Base-by-base conservation (phyloP, 2,113 vertebrate genomes). In the Hiodon tergisus region DNA sequence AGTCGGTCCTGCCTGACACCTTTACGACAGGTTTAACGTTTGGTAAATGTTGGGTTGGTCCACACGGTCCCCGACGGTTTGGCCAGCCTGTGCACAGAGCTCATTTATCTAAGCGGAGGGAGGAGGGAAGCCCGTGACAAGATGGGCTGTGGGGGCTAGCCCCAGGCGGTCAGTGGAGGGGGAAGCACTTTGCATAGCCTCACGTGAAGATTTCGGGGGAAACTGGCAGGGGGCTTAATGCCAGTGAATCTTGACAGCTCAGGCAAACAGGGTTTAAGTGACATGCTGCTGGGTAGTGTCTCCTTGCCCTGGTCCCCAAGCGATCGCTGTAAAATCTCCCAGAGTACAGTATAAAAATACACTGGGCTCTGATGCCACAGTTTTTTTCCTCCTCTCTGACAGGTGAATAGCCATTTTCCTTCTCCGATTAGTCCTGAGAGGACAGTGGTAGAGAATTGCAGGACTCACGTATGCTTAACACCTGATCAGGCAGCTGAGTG, bases 191-290 rank as follows among this genome's bases (percentile, higher is more conserved):
- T 87, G 86, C 87, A 88, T 79, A 87, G 87, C 85, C 90, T 88
- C 89, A 71, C 87, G 85, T 86, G 87, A 87, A 89, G 88, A 86
- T 82, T 88, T 92, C 86, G 85, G 58, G 31, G 75, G 76, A 67
- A 90, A 85, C 85, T 91, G 90, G 92, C 91, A 93, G 77, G 84
- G 89, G 87, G 86, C 88, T 92, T 92, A 93, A 93, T 93, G 89
- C 89, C 91, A 91, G 88, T 84, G 85, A 93, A 88, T 87, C 89
- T 88, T 91, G 89, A 92, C 63, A 67, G 88, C 84, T 83, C 85
- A 16, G 76, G 84, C 89, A 90, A 91, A 78, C 88, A 72, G 51
- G 89, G 81, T 88, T 86, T 87, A 89, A 88, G 88, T 87, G 90
- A 92, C 91, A 89, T 87, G 78, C 87, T 83, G 83, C 87, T 79